Conservation (phyloP, 1,140 invertebrate species). For the Nasonia longicornis region DNA sequence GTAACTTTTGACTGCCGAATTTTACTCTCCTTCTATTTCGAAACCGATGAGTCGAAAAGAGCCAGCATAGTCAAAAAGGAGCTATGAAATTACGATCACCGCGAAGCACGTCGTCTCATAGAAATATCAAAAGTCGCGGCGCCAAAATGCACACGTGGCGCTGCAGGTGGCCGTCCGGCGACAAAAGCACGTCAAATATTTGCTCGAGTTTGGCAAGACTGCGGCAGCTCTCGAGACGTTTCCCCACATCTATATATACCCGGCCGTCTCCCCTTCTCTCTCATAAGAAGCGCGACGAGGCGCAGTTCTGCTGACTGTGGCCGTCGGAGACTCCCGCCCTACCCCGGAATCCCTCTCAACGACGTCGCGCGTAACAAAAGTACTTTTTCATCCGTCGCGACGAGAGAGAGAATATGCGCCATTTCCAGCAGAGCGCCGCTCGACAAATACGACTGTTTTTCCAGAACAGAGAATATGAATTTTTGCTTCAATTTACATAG, state of each 20-base stretch:
- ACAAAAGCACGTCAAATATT: slow-evolving; percentile 50
- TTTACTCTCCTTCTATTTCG: neutral
- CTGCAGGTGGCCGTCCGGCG: neutral
- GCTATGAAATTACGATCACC: neutral
- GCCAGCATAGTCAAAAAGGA: too few species aligned
- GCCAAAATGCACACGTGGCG: neutral
- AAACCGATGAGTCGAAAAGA: neutral
- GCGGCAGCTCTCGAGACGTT: slow-evolving; percentile 37
- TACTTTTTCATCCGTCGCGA: neutral
- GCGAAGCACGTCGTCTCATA: neutral
- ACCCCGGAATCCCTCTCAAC: neutral
- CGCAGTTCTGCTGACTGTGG: neutral
- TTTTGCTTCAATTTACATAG: too few species aligned
- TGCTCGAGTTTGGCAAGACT: slow-evolving; percentile 33
- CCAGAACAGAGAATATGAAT: too few species aligned
- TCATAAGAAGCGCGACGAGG: neutral
- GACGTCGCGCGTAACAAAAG: slow-evolving; percentile 5
- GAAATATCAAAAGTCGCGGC: neutral
- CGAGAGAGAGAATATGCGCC: neutral
- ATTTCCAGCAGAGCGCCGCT: neutral
- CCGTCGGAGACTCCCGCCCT: neutral
- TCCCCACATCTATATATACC: neutral
- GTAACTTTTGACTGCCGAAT: neutral
- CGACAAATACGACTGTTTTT: too few species aligned
- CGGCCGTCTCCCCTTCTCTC: neutral